These are phyloP conservation scores for Masnerella sp. DNA, from an alignment of 2,888 invertebrate genomes.

Conservation along the genomic window DNA sequence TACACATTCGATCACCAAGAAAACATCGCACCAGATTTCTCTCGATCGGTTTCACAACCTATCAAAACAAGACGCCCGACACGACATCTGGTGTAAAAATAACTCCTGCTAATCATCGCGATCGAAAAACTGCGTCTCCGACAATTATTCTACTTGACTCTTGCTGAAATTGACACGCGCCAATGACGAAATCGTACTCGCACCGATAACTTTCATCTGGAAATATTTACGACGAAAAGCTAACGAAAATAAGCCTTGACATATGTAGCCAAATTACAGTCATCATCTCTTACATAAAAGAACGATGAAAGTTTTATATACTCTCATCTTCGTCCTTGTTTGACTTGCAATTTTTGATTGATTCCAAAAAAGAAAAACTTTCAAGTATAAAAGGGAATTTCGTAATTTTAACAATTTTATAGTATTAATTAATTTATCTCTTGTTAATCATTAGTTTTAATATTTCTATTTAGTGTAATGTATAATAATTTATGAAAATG, in stretches of 20 bases:
- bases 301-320: slow-evolving; percentile 40
- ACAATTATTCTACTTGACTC: slow-evolving; percentile 30
- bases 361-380: too few species aligned
- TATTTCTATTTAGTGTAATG: too few species aligned
- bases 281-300: slow-evolving; percentile 40
- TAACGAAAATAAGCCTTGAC: slow-evolving; percentile 43
- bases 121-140: slow-evolving; percentile 9
- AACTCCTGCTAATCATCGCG: slow-evolving; percentile 9
- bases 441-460: too few species aligned
- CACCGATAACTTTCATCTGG: slow-evolving; percentile 31
- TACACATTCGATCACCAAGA: not conserved
- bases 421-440: too few species aligned
- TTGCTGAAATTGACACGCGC: slow-evolving; percentile 31
- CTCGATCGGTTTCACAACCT: not conserved
- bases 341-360: too few species aligned
- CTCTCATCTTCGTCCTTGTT: too few species aligned
- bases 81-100: not conserved
- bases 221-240: slow-evolving; percentile 28
- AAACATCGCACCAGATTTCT: not conserved
- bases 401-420: too few species aligned
- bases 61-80: not conserved
- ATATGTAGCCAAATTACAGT: slow-evolving; percentile 39
- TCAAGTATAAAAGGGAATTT: too few species aligned
- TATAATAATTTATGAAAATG: too few species aligned
- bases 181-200: slow-evolving; percentile 34